A percentile compares a stretch with the other conserved stretches of the same genome.
Conservation (phyloP, 2,113 vertebrate species). For the Hylia prasina region DNA sequence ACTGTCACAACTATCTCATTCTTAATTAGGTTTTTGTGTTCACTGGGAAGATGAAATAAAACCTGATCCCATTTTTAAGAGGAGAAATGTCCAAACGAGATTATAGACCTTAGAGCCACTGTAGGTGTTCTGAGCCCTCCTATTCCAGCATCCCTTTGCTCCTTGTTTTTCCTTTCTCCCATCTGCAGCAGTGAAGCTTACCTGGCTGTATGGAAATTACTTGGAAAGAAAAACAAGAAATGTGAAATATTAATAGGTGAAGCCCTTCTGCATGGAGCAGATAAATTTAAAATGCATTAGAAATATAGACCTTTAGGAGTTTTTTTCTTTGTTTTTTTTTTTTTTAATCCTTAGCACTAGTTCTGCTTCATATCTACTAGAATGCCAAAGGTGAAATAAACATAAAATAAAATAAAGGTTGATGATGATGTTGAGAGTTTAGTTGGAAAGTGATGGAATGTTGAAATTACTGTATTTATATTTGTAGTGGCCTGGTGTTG, state of each 20-base stretch:
- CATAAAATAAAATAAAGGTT: too few species aligned
- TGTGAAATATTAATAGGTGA: neutral
- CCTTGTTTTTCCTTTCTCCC: neutral
- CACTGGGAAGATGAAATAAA: neutral
- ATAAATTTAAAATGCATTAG: neutral
- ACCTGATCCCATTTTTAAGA: neutral
- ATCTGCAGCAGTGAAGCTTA: neutral
- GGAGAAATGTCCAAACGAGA: neutral
- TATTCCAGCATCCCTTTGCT: neutral
- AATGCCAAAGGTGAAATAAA: neutral
- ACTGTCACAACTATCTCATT: neutral
- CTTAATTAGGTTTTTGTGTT: neutral
- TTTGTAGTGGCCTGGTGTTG: neutral
- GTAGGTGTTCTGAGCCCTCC: neutral
- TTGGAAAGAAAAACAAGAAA: neutral
- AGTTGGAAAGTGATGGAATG: neutral
- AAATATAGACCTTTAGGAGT: neutral
- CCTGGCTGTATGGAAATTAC: neutral
- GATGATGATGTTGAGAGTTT: neutral
- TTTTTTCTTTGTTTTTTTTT: neutral
- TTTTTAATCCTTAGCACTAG: neutral
- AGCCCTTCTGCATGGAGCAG: neutral
- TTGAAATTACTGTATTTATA: neutral
- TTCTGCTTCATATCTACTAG: neutral
- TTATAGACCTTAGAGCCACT: neutral